Conservation (phyloP, 2,797 vertebrate species). For the Pseudochromis fuscus region DNA sequence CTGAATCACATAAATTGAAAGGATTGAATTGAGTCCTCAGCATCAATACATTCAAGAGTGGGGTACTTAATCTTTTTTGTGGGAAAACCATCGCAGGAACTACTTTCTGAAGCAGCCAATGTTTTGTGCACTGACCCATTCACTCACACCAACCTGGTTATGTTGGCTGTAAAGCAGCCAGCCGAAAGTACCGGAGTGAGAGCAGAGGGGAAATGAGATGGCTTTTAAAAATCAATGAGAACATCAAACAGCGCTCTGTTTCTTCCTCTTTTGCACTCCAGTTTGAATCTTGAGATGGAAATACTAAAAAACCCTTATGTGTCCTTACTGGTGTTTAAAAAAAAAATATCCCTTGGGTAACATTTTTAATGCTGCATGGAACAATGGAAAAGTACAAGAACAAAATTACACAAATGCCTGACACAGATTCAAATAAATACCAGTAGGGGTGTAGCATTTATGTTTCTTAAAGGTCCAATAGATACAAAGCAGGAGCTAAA, state of each 20-base stretch:
- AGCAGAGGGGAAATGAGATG: slow-evolving; percentile 45
- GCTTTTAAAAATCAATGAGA: slow-evolving; percentile 56
- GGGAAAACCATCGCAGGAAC: slow-evolving; percentile 6
- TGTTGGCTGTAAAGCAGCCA: slow-evolving; percentile 44
- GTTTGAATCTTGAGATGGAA: slow-evolving; percentile 18
- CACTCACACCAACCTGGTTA: slow-evolving; percentile 24
- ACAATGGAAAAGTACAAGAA: slow-evolving; percentile 19
- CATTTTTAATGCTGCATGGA: slow-evolving; percentile 9
- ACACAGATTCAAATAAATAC: slow-evolving; percentile 28
- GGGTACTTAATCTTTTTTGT: slow-evolving; percentile 14
- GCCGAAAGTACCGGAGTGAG: slow-evolving; percentile 16
- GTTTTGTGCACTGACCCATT: slow-evolving; percentile 33
- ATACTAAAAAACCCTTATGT: slow-evolving; percentile 5
- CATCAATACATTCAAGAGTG: slow-evolving; percentile 13
- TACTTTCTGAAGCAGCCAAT: slow-evolving; percentile 26
- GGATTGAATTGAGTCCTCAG: slow-evolving; percentile 15
- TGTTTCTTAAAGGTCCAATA: slow-evolving; percentile 15
- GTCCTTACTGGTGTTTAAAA: slow-evolving; percentile 18
- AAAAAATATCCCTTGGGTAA: slow-evolving; percentile 18
- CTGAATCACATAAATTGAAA: slow-evolving; percentile 19
- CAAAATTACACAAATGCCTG: slow-evolving; percentile 34
- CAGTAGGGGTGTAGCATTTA: slow-evolving; percentile 15
- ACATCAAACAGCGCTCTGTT: slow-evolving; percentile 22
- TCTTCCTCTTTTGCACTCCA: neutral
- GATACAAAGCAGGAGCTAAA: slow-evolving; percentile 16